Conservation (phyloP, 1,140 invertebrate genomes). For the Metaphire vulgaris region DNA sequence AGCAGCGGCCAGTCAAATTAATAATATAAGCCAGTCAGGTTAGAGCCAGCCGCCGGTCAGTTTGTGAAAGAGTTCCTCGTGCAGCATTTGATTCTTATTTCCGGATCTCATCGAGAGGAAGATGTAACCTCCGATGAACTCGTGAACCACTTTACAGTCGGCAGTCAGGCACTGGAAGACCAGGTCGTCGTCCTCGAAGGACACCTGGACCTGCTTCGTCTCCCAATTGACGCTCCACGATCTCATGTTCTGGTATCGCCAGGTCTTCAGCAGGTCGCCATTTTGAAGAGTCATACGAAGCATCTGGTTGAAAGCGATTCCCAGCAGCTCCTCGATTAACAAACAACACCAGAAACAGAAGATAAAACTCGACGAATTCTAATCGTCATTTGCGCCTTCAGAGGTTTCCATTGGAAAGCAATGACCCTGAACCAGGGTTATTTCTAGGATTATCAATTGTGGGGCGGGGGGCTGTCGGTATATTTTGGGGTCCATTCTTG, state of each 20-base stretch:
- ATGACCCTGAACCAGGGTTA: no score
- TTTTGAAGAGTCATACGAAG: slow-evolving; percentile 88
- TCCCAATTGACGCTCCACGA: slow-evolving; percentile 99
- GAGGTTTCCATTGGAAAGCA: no score
- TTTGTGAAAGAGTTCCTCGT: slow-evolving; percentile 97
- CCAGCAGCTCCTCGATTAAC: slow-evolving; percentile 68
- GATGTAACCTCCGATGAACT: slow-evolving; percentile 92
- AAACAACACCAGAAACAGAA: slow-evolving; percentile 28
- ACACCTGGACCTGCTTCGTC: slow-evolving; percentile 91
- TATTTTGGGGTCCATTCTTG: no score
- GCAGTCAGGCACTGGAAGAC: slow-evolving; percentile 88
- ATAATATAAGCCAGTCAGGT: no score
- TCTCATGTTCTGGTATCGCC: slow-evolving; percentile 94
- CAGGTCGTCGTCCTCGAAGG: slow-evolving; percentile 86
- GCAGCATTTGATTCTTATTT: slow-evolving; percentile 91
- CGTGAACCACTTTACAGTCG: slow-evolving; percentile 95
- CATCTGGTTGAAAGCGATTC: slow-evolving; percentile 86
- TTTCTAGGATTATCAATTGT: no score
- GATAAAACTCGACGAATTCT: no score
- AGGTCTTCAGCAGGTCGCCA: slow-evolving; percentile 93
- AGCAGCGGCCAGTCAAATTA: no score
- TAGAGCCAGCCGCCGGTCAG: slow-evolving; percentile 71
- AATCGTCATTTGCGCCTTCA: no score
- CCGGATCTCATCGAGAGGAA: slow-evolving; percentile 96
- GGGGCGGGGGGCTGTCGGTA: no score